Evolutionary conservation across 2,113 vertebrate genomes (phyloP), one percentile per base, ranked within the genome.

Genomic region (Orcinus orca): DNA sequence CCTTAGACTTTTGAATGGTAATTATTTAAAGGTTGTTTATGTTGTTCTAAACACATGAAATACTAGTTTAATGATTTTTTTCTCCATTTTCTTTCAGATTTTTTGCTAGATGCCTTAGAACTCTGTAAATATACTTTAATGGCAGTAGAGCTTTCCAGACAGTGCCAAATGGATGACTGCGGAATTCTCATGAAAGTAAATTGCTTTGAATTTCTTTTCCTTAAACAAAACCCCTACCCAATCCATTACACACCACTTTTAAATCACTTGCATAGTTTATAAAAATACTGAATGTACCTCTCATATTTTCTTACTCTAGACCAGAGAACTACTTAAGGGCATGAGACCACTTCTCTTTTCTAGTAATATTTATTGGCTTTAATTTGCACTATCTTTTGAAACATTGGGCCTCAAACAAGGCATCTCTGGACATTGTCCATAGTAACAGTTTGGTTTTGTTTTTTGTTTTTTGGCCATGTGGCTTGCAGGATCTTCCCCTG

Each of bases 101-200:
- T 99, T 38, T 97, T 99, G 7, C 95, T 99, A 70, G 99, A 99
- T 98, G 99, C 99, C 95, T 94, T 99, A 97, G 99, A 99, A 79
- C 98, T 99, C 21, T 99, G 99, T 97, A 99, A 99, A 98, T 99
- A 99, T n/a, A 99, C 99, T 26, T 98, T 98, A 55, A 97, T 97
- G 33, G 99, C 99, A 10, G 98, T 99, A 98, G 99, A 99, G 62
- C 99, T 99, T 76, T 99, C 99, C 98, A 98, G 99, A 50, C 99
- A 99, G 91, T 99, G 99, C 98, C 99, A 99, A 95, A 99, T 99
- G 97, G 99, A 99, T 92, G 99, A 98, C 93, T 99, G 99, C 83
- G 99, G 99, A 58, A 99, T 99, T 74, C 98, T 99, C 70, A 93
- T 98, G 70, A 99, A 99, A 98, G 99, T 99, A 97, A 97, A 97